Base-by-base conservation (phyloP, 1,140 invertebrate species). In the Brevipalpus yothersi region DNA sequence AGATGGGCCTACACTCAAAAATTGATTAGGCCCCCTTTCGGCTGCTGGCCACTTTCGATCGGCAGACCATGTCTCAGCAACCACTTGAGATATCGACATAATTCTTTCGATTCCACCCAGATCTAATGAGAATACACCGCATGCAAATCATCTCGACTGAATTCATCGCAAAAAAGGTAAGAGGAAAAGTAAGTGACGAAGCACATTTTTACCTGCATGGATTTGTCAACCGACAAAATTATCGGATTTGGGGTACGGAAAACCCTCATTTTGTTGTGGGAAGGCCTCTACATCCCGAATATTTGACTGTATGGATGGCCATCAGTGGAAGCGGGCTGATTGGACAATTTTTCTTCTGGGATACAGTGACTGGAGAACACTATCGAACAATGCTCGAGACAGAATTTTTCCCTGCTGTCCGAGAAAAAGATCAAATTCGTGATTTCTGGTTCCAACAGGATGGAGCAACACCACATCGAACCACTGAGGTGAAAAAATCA, bases 361-460 rank as follows among this genome's bases (percentile, higher is more conserved):
- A n/a, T 7, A 59, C 23, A 45, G 10, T 59, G 47, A 51, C 0
- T 13, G 31, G 1, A 13, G 17, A 23, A 13, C 17, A 19, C 12
- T 41, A 58, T 31, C 47, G 15, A 1, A 40, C 31, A 3, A 53
- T 60, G 9, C 11, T 60, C 3, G 11, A 41, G 3, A 40, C 53
- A 15, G 19, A 49, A 15, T 49, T 49, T 49, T 4, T 7, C 5
- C 5, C 45, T 49, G 15, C 13, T 13, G 15, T 15, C 15, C 5
- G 19, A 8, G 4, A 17, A 49, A 49, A 49, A 5, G 7, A 7
- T 23, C 9, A 15, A 13, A 12, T 47, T 4, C 12, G 5, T 45
- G 23, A n/a, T 23, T 19, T 41, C 56, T 62, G 61, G 58, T 61
- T 63, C 47, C 57, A 63, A 43, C 63, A 64, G 42, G 63, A 64